A percentile compares a stretch with the other conserved stretches of the same genome.
Conservation (phyloP, 1,140 invertebrate species). For the Aphaenogaster rudis region DNA sequence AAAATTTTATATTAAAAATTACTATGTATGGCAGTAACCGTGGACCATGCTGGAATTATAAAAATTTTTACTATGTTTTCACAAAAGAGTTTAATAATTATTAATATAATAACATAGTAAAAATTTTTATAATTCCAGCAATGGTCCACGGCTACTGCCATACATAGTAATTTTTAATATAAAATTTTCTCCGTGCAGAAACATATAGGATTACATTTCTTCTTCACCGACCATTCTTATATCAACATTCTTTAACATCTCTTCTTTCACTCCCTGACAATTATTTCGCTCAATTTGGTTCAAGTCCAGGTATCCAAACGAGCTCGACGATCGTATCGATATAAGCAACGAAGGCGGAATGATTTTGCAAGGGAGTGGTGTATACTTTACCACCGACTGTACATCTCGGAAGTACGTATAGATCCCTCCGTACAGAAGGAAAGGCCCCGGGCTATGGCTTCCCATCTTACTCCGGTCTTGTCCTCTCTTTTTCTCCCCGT, state of each 20-base stretch:
- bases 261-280: not conserved
- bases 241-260: conserved; percentile 4
- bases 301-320: conserved; percentile 58
- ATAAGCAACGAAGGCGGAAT: conserved; percentile 63
- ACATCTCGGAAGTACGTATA: conserved; percentile 68
- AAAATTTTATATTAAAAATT: too few species aligned
- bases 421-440: conserved; percentile 75
- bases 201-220: not conserved
- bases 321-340: conserved; percentile 76
- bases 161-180: too few species aligned
- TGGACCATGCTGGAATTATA: too few species aligned
- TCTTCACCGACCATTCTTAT: not conserved
- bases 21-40: too few species aligned
- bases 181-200: not conserved
- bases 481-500: conserved; percentile 52
- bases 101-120: too few species aligned
- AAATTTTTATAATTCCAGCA: too few species aligned
- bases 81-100: too few species aligned
- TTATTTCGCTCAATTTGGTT: conserved; percentile 16
- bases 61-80: too few species aligned
- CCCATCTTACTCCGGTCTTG: conserved; percentile 79
- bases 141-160: too few species aligned
- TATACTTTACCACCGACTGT: conserved; percentile 75
- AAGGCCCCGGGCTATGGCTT: conserved; percentile 81
- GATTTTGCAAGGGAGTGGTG: conserved; percentile 55